Evolutionary conservation across 1,140 invertebrate genomes (phyloP).

Genomic region (Cydia fagiglandana): DNA sequence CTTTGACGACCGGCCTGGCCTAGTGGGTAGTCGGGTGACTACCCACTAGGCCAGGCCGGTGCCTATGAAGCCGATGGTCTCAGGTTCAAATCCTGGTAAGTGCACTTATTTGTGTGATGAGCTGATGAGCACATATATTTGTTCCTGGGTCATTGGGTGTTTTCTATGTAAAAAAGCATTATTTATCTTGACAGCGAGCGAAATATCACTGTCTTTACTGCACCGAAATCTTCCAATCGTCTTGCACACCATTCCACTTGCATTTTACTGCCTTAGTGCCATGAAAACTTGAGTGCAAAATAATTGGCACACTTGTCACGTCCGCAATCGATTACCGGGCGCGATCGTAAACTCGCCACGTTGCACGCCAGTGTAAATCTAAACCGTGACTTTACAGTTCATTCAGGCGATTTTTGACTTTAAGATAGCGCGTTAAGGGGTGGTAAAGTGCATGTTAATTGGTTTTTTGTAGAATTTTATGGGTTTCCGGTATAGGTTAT

Average conservation of each 20-base stretch:
- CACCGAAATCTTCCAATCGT: conserved; percentile 1
- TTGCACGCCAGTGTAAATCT: conserved; percentile 31
- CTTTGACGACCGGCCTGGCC: no score
- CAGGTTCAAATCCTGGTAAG: no score
- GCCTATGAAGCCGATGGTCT: no score
- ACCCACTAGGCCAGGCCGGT: no score
- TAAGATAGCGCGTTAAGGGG: background rate
- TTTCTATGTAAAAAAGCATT: no score
- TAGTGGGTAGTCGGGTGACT: no score
- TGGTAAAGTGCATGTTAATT: background rate
- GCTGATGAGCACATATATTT: no score
- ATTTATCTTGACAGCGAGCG: no score
- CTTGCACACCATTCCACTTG: background rate
- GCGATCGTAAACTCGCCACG: conserved; percentile 24
- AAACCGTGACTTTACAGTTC: background rate
- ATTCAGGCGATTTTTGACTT: background rate
- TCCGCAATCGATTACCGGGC: conserved; percentile 22
- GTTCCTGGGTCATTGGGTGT: no score
- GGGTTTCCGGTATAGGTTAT: conserved; percentile 11
- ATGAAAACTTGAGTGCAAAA: conserved; percentile 31
- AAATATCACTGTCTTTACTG: background rate
- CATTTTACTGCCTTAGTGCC: background rate
- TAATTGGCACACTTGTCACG: conserved; percentile 25
- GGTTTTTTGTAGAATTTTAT: background rate
- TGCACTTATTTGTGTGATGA: no score